phyloP scores from a whole-genome alignment of 2,888 invertebrate genomes.

The Deilephila porcellus region DNA sequence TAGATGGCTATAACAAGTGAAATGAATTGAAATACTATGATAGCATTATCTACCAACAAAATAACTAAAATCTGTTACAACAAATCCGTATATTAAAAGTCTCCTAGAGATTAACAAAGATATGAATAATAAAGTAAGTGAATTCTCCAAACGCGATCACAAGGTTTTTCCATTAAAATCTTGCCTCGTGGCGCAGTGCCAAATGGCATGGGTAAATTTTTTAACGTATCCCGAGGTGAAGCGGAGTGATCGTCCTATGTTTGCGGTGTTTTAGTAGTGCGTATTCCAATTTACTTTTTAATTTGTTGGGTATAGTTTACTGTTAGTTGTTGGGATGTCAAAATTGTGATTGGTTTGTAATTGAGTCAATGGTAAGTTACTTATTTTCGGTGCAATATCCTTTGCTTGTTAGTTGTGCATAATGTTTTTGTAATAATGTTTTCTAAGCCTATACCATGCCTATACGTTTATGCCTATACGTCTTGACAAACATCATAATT shows the following conservation, averaged over 20 bases:
- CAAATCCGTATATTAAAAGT: too few species aligned
- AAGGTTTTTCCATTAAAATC: constrained; percentile 41
- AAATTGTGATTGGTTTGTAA: too few species aligned
- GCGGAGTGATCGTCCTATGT: constrained; percentile 49
- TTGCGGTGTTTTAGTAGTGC: constrained; percentile 16
- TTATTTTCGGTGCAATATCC: too few species aligned
- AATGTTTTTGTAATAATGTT: too few species aligned
- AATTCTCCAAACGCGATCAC: constrained; percentile 33
- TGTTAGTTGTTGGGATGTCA: not conserved
- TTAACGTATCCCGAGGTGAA: constrained; percentile 59
- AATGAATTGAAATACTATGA: too few species aligned
- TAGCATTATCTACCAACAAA: too few species aligned
- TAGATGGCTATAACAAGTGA: too few species aligned
- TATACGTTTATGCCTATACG: too few species aligned
- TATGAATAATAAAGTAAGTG: constrained; percentile 23
- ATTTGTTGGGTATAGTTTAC: not conserved
- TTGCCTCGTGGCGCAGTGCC: constrained; percentile 59
- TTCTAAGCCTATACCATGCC: too few species aligned
- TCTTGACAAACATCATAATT: too few species aligned
- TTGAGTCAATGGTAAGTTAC: too few species aligned
- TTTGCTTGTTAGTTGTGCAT: too few species aligned
- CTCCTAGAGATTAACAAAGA: constrained; percentile 21
- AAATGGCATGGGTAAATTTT: constrained; percentile 74
- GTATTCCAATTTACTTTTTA: not conserved
- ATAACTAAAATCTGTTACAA: not conserved